phyloP scores from a whole-genome alignment of 2,888 invertebrate genomes.

The Neuroscelio doddi region DNA sequence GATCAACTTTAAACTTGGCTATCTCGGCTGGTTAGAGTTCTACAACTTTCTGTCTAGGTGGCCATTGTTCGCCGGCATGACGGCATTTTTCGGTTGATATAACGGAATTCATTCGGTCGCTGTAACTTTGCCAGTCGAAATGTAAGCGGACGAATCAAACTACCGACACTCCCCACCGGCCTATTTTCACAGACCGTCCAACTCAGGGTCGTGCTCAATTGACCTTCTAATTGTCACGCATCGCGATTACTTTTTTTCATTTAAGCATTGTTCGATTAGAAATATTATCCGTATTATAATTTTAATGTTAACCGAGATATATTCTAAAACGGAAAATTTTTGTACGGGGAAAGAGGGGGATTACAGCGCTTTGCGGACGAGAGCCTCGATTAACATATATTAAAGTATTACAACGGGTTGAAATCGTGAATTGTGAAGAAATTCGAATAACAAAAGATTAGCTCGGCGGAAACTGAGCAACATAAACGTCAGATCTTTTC shows the following conservation, averaged over 20 bases:
- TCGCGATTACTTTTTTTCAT: too few species aligned
- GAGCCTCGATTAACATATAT: conserved; percentile 42
- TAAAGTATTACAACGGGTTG: conserved; percentile 26
- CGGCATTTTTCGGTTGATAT: conserved; percentile 42
- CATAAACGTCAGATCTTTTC: conserved; percentile 30
- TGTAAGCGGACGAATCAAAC: conserved; percentile 37
- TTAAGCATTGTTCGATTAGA: too few species aligned
- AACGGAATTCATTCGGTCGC: conserved; percentile 36
- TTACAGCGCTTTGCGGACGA: conserved; percentile 29
- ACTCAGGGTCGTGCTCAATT: conserved; percentile 32
- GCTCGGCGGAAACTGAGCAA: conserved; percentile 41
- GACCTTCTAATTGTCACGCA: conserved; percentile 46
- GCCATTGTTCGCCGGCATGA: conserved; percentile 48
- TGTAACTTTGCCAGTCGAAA: conserved; percentile 28
- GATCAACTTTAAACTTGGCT: conserved; percentile 54
- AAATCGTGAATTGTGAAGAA: conserved; percentile 29
- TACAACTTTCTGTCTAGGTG: conserved; percentile 47
- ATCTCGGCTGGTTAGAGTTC: conserved; percentile 47
- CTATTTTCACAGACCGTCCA: conserved; percentile 38
- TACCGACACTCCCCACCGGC: conserved; percentile 31
- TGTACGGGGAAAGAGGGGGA: too few species aligned
- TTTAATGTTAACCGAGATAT: too few species aligned
- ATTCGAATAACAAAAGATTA: conserved; percentile 36
- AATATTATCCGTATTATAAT: conserved; percentile 19
- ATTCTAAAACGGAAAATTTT: conserved; percentile 8